Evolutionary conservation across 2,797 vertebrate species (phyloP).

Genomic region (Synanceia verrucosa): DNA sequence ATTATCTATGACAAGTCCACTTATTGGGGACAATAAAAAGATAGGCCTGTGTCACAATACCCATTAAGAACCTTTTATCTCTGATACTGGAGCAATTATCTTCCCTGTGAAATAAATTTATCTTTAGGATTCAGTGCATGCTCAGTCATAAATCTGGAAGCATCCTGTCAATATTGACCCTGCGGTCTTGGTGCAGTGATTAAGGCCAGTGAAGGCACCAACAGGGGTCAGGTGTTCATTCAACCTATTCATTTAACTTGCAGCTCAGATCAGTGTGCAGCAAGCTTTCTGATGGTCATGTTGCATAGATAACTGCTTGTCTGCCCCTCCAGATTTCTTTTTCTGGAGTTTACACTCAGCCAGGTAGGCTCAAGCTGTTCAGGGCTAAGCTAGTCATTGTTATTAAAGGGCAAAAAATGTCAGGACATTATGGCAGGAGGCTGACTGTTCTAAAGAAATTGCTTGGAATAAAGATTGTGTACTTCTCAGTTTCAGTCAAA

Average conservation of each 20-base stretch:
- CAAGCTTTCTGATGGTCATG: not conserved
- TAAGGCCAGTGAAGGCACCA: slow-evolving; percentile 8
- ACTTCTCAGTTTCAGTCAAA: not conserved
- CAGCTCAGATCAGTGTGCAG: not conserved
- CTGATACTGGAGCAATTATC: slow-evolving; percentile 46
- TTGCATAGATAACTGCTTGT: slow-evolving; percentile 4
- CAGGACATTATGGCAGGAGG: not conserved
- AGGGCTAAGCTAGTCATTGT: not conserved
- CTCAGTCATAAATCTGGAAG: slow-evolving; percentile 46
- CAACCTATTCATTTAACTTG: slow-evolving; percentile 24
- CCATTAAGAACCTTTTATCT: slow-evolving; percentile 63
- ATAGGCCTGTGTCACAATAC: slow-evolving; percentile 22
- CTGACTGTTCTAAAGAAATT: not conserved
- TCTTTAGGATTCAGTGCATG: slow-evolving; percentile 50
- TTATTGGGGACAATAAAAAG: slow-evolving; percentile 48
- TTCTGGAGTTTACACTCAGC: not conserved
- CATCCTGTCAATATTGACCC: slow-evolving; percentile 55
- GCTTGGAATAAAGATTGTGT: not conserved
- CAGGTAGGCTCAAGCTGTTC: slow-evolving; percentile 6
- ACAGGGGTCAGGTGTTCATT: slow-evolving; percentile 11
- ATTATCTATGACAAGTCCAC: slow-evolving; percentile 43
- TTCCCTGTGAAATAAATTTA: slow-evolving; percentile 44
- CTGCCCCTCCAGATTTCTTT: slow-evolving; percentile 9
- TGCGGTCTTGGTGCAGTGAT: slow-evolving; percentile 1
- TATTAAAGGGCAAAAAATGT: slow-evolving; percentile 19